These are phyloP conservation scores for Gonatopus flavifemur DNA, from an alignment of 1,140 invertebrate genomes.

Conservation along the genomic window DNA sequence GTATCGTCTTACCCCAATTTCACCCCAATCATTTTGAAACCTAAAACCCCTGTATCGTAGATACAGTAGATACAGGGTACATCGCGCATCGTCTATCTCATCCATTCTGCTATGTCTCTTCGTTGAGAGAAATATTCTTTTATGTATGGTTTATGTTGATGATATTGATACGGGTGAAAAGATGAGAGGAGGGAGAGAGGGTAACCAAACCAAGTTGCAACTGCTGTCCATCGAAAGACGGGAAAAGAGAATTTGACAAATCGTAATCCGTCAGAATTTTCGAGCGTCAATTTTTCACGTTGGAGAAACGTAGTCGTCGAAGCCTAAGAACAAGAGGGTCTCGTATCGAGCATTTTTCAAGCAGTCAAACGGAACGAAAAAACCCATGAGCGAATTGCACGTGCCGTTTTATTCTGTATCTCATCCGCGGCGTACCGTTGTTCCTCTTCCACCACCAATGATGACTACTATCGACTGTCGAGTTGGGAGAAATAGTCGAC, in stretches of 20 bases:
- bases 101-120: slow-evolving; percentile 9
- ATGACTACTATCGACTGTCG: too few species aligned
- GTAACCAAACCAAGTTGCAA: slow-evolving; percentile 2
- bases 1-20: slow-evolving; percentile 57
- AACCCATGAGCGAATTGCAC: slow-evolving; percentile 10
- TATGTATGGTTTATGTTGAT: slow-evolving; percentile 27
- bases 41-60: slow-evolving; percentile 49
- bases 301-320: slow-evolving; percentile 11
- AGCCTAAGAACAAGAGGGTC: slow-evolving; percentile 32
- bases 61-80: too few species aligned
- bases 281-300: slow-evolving; percentile 50
- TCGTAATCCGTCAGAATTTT: slow-evolving; percentile 48
- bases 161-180: slow-evolving; percentile 43
- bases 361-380: slow-evolving; percentile 46
- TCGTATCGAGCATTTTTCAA: slow-evolving; percentile 47
- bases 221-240: slow-evolving; percentile 17
- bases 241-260: slow-evolving; percentile 44
- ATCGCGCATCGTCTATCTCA: slow-evolving; percentile 14
- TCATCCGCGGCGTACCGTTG: slow-evolving; percentile 1
- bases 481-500: slow-evolving; percentile 28
- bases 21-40: slow-evolving; percentile 58
- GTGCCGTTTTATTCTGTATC: slow-evolving; percentile 4
- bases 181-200: slow-evolving; percentile 9
- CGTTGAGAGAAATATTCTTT: slow-evolving; percentile 6
- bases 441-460: too few species aligned